phyloP scores from a whole-genome alignment of 2,113 vertebrate genomes.

The Ellobius talpinus region DNA sequence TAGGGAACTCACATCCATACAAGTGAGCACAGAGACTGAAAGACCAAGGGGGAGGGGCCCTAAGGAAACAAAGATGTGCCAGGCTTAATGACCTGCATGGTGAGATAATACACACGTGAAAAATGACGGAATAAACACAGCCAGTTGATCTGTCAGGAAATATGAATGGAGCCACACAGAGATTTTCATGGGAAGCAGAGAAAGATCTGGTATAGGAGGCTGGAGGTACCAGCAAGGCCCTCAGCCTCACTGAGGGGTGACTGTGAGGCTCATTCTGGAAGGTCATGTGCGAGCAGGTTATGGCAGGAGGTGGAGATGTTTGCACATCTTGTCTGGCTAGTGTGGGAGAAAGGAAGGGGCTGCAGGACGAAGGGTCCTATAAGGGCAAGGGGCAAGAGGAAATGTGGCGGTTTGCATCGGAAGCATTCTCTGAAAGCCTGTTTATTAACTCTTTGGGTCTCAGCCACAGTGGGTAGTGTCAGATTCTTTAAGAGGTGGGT shows the following conservation, averaged over 20 bases:
- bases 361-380: not conserved
- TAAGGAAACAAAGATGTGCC: not conserved
- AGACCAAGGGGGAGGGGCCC: not conserved
- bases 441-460: not conserved
- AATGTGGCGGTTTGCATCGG: not conserved
- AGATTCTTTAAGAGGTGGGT: not conserved
- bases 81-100: not conserved
- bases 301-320: not conserved
- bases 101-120: not conserved
- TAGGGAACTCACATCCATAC: not conserved
- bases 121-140: slow-evolving; percentile 13
- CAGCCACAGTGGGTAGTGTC: not conserved
- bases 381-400: not conserved
- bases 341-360: not conserved
- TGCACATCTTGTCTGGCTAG: too few relatives aligned
- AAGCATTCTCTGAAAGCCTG: not conserved
- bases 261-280: not conserved
- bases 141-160: not conserved
- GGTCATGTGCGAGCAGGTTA: not conserved
- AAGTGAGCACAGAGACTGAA: not conserved
- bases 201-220: not conserved
- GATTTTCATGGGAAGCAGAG: not conserved
- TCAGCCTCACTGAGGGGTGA: not conserved
- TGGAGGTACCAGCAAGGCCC: too few relatives aligned
- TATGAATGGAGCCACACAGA: not conserved